Conservation (phyloP, 2,113 vertebrate genomes). For the Vireo altiloquus region DNA sequence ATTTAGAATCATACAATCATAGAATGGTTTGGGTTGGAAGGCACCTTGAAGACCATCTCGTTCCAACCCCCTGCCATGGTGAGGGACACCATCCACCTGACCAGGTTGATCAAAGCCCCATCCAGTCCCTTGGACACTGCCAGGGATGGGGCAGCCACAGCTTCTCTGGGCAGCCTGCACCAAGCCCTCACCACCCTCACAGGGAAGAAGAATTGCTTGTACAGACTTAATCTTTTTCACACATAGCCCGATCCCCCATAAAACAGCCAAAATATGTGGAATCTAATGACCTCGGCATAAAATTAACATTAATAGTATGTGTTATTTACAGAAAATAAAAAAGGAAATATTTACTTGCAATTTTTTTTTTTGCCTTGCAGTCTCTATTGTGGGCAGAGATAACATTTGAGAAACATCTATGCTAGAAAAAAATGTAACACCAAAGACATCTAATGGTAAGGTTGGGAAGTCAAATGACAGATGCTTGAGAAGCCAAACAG, state of each 20-base stretch:
- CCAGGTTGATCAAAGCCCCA: background rate
- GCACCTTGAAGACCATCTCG: background rate
- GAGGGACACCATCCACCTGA: background rate
- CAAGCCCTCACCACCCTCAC: background rate
- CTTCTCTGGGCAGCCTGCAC: background rate
- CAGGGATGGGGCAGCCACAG: background rate
- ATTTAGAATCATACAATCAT: background rate
- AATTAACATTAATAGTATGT: background rate
- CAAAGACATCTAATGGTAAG: constrained; percentile 8
- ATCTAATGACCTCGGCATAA: background rate
- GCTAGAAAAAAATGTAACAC: background rate
- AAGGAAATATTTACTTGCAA: background rate
- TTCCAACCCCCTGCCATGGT: fast-evolving
- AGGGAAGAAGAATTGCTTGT: background rate
- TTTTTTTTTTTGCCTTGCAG: background rate
- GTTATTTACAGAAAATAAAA: background rate
- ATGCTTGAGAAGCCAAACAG: constrained; percentile 33
- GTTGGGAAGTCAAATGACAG: constrained; percentile 57
- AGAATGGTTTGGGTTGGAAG: background rate
- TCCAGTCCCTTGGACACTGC: background rate
- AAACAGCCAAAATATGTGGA: background rate
- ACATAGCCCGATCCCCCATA: fast-evolving
- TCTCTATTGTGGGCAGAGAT: background rate
- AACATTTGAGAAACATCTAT: constrained; percentile 38
- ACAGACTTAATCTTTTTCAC: background rate